Base-by-base conservation (phyloP, 2,797 vertebrate genomes). In the Cyprinodon diabolis region DNA sequence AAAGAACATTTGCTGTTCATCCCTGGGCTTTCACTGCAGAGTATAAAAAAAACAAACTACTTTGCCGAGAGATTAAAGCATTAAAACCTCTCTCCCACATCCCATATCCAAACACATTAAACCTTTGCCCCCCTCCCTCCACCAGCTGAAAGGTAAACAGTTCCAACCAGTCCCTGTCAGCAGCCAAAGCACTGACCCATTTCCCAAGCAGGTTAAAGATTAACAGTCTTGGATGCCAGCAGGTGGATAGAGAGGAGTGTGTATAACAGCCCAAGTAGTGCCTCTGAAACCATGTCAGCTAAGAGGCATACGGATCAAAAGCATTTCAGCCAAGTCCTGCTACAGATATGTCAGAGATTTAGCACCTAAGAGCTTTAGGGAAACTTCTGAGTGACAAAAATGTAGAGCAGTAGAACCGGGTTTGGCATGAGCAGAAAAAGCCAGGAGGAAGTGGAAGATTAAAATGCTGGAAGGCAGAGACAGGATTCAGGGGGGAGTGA, bases 141-240 rank as follows among this genome's bases (percentile, higher is more conserved):
- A 69, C 93, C 91, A 94, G 81, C 92, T 89, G 79, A 79, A 89
- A 92, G 90, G 91, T 93, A 90, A 87, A 86, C 86, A 84, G 76
- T 78, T 74, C 74, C 79, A 72, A 67, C 70, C 70, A 75, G 66
- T 17, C 78, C 23, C 82, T 72, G 43, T 86, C 72, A 82, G 77
- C 56, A 71, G 83, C 81, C 80, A 71, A 81, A 78, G 76, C 83
- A 14, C 73, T 95, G 93, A 94, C 93, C 94, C 91, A 94, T 82
- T 94, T 95, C 88, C 82, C 85, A 82, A 90, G 79, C 93, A 93
- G 91, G 91, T 94, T 94, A 92, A 71, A 90, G 88, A 90, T 94
- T 88, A 93, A 89, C 85, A 60, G 14, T 30, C 76, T 68, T 60
- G 82, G 73, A 86, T 69, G 68, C 72, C 52, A 66, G 72, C 56